Evolutionary conservation across 2,797 vertebrate genomes (phyloP), one percentile per base, ranked within the genome.

Genomic region (Phaenicophaeus curvirostris): DNA sequence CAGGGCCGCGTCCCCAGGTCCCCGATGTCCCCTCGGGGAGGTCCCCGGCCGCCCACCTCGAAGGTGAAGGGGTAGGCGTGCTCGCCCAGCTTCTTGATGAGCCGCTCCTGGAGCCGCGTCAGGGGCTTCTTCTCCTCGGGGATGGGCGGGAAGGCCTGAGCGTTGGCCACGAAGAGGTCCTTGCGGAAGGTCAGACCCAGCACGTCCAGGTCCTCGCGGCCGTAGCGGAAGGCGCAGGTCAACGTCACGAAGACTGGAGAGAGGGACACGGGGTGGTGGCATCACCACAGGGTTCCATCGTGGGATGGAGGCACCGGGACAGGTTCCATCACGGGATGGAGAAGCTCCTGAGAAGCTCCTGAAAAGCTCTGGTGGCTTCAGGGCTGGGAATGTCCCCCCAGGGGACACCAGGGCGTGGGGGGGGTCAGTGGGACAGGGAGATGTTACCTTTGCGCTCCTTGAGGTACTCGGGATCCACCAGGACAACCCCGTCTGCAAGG

Each of bases 191-290:
- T 99, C 97, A 99, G 90, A 5, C 99, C 99, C 69, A 99, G 97
- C 76, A 99, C 99, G 6, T 99, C 99, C 97, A 99, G 92, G 92
- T 99, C 99, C 97, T 99, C 99, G 0, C 99, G 99, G 48, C 99
- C 99, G 2, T 99, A 99, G 62, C 99, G 99, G 96, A 99, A 99
- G 9, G 99, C 99, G 73, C 99, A 99, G n/a, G 99, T 99, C 97
- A 99, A 87, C 0, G 99, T 99, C 90, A 99, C 99, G 4, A 99
- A 99, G 44, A 99, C 99, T 99, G 97, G 18, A 16, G 68, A 50
- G 48, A 37, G n/a, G n/a, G n/a, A n/a, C n/a, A n/a, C n/a, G n/a
- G n/a, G n/a, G n/a, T n/a, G n/a, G n/a, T n/a, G n/a, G n/a, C n/a
- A n/a, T n/a, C n/a, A n/a, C n/a, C n/a, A n/a, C n/a, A n/a, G n/a